phyloP scores from a whole-genome alignment of 2,888 invertebrate genomes.

The Ophion slaviceki region DNA sequence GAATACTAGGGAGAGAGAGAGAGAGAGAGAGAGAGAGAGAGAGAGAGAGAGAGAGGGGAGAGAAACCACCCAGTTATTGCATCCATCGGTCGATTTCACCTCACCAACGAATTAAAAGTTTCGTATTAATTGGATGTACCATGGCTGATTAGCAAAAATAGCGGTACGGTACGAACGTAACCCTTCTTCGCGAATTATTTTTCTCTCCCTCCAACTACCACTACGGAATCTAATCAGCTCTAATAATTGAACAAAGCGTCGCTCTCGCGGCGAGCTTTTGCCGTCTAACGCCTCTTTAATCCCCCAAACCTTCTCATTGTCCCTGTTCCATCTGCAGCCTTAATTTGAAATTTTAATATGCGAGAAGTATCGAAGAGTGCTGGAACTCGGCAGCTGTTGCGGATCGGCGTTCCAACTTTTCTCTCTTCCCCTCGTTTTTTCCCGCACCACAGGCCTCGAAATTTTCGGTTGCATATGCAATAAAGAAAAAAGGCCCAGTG shows the following conservation, averaged over 20 bases:
- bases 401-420: constrained; percentile 20
- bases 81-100: constrained; percentile 32
- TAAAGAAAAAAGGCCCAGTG: not conserved
- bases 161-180: not conserved
- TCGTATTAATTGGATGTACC: constrained; percentile 57
- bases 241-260: constrained; percentile 61
- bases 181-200: not conserved
- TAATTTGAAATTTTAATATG: constrained; percentile 65
- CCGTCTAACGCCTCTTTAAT: constrained; percentile 24
- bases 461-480: not conserved
- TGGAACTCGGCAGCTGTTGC: constrained; percentile 47
- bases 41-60: not conserved
- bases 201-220: constrained; percentile 19
- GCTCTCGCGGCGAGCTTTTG: constrained; percentile 46
- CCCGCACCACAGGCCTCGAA: not conserved
- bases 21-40: not conserved
- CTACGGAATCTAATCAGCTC: constrained; percentile 59
- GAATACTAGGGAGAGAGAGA: not conserved
- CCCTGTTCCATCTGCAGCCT: constrained; percentile 52
- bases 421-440: not conserved
- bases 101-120: constrained; percentile 47
- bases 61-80: constrained; percentile 27
- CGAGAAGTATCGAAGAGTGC: constrained; percentile 51
- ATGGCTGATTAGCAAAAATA: constrained; percentile 55
- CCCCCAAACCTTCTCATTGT: constrained; percentile 16